Evolutionary conservation across 1,140 invertebrate genomes (phyloP).

Genomic region (Epicauta chinensis): DNA sequence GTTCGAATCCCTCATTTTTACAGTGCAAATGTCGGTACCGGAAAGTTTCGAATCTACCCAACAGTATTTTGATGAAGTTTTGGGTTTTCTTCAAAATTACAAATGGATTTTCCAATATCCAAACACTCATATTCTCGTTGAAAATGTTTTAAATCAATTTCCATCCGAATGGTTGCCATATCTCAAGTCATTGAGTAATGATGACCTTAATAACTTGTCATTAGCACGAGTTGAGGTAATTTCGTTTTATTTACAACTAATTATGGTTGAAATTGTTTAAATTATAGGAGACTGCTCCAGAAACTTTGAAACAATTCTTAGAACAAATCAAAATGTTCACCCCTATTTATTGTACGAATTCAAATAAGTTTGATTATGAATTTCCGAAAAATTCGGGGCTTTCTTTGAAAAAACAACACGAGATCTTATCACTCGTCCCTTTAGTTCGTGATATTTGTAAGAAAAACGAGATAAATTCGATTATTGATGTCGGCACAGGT

Average conservation of each 20-base stretch:
- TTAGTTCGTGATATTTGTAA: slow-evolving; percentile 52
- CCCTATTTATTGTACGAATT: slow-evolving; percentile 25
- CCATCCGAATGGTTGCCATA: slow-evolving; percentile 47
- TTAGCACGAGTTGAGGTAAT: slow-evolving; percentile 23
- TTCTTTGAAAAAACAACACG: slow-evolving; percentile 60
- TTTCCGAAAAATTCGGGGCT: slow-evolving; percentile 22
- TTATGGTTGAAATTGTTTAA: slow-evolving; percentile 7
- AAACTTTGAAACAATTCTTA: slow-evolving; percentile 44
- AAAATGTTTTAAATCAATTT: slow-evolving; percentile 49
- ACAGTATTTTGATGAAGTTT: slow-evolving; percentile 51
- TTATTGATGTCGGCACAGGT: slow-evolving; percentile 78
- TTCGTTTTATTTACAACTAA: neutral
- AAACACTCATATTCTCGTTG: slow-evolving; percentile 58
- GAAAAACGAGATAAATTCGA: slow-evolving; percentile 45
- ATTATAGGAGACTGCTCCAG: slow-evolving; percentile 42
- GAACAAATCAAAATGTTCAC: slow-evolving; percentile 31
- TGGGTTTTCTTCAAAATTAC: slow-evolving; percentile 53
- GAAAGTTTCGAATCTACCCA: slow-evolving; percentile 27
- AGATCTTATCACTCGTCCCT: slow-evolving; percentile 56
- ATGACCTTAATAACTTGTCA: slow-evolving; percentile 45
- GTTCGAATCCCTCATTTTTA: too few species aligned
- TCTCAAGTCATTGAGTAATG: slow-evolving; percentile 38
- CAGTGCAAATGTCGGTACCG: slow-evolving; percentile 30
- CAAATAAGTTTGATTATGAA: slow-evolving; percentile 19
- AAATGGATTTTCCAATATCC: slow-evolving; percentile 60